phyloP scores from a whole-genome alignment of 2,888 invertebrate genomes.

The Pristionchus japonicus region DNA sequence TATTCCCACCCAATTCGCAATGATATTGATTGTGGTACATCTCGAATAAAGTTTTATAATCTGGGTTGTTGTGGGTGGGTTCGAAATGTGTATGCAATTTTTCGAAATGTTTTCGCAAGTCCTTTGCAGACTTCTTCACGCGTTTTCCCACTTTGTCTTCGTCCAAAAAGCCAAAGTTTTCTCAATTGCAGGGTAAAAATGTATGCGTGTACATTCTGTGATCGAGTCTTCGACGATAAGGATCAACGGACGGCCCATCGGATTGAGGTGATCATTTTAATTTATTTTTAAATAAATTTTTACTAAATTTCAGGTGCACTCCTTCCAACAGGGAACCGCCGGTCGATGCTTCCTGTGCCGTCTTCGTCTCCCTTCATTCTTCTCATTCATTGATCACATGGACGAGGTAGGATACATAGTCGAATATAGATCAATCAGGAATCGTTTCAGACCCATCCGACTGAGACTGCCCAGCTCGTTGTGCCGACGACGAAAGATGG shows the following conservation, averaged over 20 bases:
- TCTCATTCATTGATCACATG: neutral
- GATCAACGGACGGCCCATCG: neutral
- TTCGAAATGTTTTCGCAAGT: neutral
- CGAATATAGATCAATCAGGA: neutral
- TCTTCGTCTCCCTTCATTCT: neutral
- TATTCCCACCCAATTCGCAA: neutral
- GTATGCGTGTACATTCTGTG: neutral
- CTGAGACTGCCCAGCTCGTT: neutral
- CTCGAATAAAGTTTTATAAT: neutral
- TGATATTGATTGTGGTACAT: neutral
- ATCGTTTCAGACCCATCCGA: neutral
- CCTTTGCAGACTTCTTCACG: neutral
- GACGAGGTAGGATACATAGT: neutral
- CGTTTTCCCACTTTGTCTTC: neutral
- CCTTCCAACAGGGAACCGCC: neutral
- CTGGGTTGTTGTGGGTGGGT: neutral
- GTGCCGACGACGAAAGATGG: neutral
- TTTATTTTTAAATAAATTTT: neutral
- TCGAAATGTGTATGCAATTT: neutral
- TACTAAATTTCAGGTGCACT: neutral
- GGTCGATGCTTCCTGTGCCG: neutral
- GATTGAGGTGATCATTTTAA: neutral
- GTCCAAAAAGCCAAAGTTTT: neutral
- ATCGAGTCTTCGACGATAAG: neutral
- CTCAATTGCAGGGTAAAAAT: neutral